phyloP scores from a whole-genome alignment of 1,140 invertebrate species.

The Eciton burchellii region DNA sequence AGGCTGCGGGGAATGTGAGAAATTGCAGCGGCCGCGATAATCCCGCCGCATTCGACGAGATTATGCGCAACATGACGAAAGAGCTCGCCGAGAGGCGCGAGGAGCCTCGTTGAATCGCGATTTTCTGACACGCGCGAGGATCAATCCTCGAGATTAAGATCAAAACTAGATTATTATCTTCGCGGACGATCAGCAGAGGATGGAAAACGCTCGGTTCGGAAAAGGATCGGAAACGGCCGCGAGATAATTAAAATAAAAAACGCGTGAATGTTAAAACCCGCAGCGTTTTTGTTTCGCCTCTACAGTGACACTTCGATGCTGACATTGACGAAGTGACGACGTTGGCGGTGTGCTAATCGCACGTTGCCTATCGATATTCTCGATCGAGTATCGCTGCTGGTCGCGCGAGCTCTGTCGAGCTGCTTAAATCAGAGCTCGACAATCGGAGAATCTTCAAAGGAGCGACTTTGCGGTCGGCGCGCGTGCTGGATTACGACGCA shows the following conservation, averaged over 20 bases:
- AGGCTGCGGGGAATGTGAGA: background rate
- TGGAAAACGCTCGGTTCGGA: background rate
- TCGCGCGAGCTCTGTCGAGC: slow-evolving; percentile 15
- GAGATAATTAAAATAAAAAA: no score
- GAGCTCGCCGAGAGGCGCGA: background rate
- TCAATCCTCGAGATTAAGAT: no score
- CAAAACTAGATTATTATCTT: no score
- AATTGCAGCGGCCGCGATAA: slow-evolving; percentile 38
- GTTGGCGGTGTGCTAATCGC: no score
- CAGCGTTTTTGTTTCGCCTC: slow-evolving; percentile 57
- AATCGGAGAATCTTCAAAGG: slow-evolving; percentile 26
- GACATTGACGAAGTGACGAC: slow-evolving; percentile 26
- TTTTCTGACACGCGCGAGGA: no score
- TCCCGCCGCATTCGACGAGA: slow-evolving; percentile 10
- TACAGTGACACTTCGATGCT: slow-evolving; percentile 34
- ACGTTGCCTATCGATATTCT: slow-evolving; percentile 38
- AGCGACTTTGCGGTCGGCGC: no score
- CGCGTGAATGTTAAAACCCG: slow-evolving; percentile 60
- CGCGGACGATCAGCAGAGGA: no score
- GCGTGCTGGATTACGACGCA: no score
- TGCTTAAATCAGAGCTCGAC: background rate
- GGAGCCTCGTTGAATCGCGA: background rate
- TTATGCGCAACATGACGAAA: background rate
- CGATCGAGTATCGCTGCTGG: slow-evolving; percentile 28
- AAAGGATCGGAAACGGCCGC: slow-evolving; percentile 44